A percentile compares a stretch with the other conserved stretches of the same genome.
phyloP scores from a whole-genome alignment of 2,113 vertebrate genomes.

The Neolamprologus hecqui region DNA sequence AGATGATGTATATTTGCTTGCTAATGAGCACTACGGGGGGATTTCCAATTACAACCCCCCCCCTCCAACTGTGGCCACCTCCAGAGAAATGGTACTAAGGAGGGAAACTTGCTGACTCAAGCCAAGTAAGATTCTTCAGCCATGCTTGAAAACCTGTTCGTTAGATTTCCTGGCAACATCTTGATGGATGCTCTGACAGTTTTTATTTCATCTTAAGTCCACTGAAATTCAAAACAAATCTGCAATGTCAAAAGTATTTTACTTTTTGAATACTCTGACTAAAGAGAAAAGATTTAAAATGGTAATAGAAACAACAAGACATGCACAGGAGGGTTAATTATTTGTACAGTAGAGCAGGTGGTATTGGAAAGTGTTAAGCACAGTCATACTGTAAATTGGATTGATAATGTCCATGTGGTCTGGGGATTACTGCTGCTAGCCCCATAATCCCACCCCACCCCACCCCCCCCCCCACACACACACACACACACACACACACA shows the following conservation, averaged over 20 bases:
- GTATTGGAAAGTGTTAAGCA: conserved; percentile 16
- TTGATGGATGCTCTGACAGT: not conserved
- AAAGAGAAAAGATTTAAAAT: not conserved
- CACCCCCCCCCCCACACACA: not conserved
- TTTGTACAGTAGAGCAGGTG: not conserved
- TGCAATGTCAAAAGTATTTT: not conserved
- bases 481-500: not conserved
- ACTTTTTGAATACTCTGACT: not conserved
- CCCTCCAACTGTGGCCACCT: not conserved
- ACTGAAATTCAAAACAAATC: not conserved
- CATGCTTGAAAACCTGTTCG: not conserved
- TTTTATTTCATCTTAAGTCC: not conserved
- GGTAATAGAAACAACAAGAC: not conserved
- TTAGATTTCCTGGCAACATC: not conserved
- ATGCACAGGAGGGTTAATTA: not conserved
- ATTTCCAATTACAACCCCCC: too few species aligned
- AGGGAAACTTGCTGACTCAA: not conserved
- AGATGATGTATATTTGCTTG: not conserved
- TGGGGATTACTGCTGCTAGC: conserved; percentile 25
- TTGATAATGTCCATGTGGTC: conserved; percentile 54
- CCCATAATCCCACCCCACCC: conserved; percentile 30
- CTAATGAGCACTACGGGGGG: not conserved
- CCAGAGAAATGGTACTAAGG: not conserved
- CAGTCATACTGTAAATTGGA: conserved; percentile 50
- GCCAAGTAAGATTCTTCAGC: not conserved